phyloP scores from a whole-genome alignment of 1,140 invertebrate species.

The Tribolium castaneum region DNA sequence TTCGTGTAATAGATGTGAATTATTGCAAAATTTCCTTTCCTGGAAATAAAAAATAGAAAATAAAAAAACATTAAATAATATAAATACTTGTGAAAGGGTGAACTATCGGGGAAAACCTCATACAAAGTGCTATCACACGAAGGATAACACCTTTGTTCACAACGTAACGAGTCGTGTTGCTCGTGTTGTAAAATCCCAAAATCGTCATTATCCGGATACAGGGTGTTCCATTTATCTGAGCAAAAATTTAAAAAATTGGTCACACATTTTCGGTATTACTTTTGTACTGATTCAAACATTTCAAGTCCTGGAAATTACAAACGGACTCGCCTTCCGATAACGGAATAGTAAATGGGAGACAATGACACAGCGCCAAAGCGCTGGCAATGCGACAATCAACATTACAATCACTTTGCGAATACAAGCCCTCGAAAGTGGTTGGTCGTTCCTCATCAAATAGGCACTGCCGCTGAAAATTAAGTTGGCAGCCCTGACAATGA shows the following conservation, averaged over 20 bases:
- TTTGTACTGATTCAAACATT: slow-evolving; percentile 4
- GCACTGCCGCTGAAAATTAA: not conserved
- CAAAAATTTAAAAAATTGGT: not conserved
- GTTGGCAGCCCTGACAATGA: too few species aligned
- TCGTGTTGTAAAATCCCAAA: not conserved
- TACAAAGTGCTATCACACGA: not conserved
- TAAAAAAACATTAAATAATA: not conserved
- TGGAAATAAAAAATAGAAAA: not conserved
- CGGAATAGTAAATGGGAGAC: slow-evolving; percentile 4
- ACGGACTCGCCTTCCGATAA: not conserved
- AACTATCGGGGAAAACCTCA: not conserved
- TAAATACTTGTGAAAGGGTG: not conserved
- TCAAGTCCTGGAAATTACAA: not conserved
- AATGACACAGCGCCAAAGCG: not conserved
- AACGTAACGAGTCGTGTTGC: not conserved
- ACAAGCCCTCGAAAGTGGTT: not conserved
- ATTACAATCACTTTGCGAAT: slow-evolving; percentile 11
- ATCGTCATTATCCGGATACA: not conserved
- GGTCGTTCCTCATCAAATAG: not conserved
- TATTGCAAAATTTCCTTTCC: not conserved
- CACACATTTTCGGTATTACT: not conserved
- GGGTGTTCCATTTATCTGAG: not conserved
- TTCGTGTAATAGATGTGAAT: not conserved
- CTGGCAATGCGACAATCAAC: not conserved
- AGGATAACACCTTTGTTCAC: not conserved